These are phyloP conservation scores for Semnopithecus entellus DNA, from an alignment of 2,113 vertebrate genomes.

Conservation along the genomic window DNA sequence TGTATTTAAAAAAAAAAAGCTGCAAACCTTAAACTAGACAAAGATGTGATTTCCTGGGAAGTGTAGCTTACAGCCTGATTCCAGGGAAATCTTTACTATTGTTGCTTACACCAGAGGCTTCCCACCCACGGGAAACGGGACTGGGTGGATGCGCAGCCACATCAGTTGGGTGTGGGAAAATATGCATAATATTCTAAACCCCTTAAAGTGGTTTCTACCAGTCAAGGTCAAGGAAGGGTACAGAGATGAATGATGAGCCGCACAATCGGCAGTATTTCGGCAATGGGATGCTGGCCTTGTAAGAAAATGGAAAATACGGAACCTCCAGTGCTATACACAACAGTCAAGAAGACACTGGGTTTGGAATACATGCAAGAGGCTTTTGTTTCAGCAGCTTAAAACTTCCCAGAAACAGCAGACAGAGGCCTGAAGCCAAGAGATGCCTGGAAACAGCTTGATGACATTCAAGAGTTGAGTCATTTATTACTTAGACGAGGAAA, in stretches of 20 bases:
- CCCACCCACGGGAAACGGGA: fast-evolving
- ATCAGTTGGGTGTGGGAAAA: fast-evolving
- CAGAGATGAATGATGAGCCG: background rate
- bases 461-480: conserved; percentile 24
- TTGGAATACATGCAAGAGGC: background rate
- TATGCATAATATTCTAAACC: background rate
- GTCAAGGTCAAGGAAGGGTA: background rate
- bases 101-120: fast-evolving
- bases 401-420: conserved; percentile 1
- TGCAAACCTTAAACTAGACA: too few relatives aligned
- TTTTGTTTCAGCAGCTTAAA: background rate
- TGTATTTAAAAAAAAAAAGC: background rate
- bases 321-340: fast-evolving
- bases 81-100: background rate
- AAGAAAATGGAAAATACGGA: background rate
- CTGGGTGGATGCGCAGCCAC: fast-evolving
- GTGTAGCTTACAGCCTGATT: background rate
- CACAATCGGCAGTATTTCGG: background rate
- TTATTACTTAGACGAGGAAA: conserved; percentile 49
- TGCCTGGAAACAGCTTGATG: conserved; percentile 25
- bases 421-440: background rate
- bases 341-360: background rate
- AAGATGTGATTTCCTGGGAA: background rate
- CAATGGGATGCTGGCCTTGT: too few relatives aligned
- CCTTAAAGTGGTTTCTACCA: background rate